phyloP scores from a whole-genome alignment of 2,797 vertebrate genomes.

The Chlorospingus semifuscus region DNA sequence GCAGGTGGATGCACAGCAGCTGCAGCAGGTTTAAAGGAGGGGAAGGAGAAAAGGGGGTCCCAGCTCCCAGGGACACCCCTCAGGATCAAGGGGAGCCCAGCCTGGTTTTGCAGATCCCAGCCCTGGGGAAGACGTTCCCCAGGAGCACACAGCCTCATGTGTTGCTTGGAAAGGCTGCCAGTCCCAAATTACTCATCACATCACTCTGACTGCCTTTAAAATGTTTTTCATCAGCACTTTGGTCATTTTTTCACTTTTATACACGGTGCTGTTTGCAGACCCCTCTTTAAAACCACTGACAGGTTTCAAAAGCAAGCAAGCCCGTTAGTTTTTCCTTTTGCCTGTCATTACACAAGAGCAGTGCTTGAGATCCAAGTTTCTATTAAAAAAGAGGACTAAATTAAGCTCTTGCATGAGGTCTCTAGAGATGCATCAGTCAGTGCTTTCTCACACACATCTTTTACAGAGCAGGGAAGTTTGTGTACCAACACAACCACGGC shows the following conservation, averaged over 20 bases:
- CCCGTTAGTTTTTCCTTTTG: conserved; percentile 28
- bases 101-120: neutral
- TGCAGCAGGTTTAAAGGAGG: neutral
- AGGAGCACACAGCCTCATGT: neutral
- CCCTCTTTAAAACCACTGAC: neutral
- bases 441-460: neutral
- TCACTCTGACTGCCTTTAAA: neutral
- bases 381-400: conserved; percentile 51
- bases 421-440: conserved; percentile 19
- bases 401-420: conserved; percentile 45
- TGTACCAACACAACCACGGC: neutral
- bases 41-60: accelerated
- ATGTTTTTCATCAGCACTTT: conserved; percentile 2
- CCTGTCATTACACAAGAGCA: conserved; percentile 24
- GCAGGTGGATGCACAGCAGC: neutral
- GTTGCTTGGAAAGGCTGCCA: neutral
- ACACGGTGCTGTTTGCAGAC: neutral
- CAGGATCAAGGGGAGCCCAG: neutral
- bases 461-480: neutral
- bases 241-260: neutral
- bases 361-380: conserved; percentile 35
- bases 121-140: neutral
- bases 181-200: neutral
- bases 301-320: neutral
- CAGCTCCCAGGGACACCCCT: neutral